Evolutionary conservation across 2,888 invertebrate species (phyloP).

Genomic region (Dryadula phaetusa): DNA sequence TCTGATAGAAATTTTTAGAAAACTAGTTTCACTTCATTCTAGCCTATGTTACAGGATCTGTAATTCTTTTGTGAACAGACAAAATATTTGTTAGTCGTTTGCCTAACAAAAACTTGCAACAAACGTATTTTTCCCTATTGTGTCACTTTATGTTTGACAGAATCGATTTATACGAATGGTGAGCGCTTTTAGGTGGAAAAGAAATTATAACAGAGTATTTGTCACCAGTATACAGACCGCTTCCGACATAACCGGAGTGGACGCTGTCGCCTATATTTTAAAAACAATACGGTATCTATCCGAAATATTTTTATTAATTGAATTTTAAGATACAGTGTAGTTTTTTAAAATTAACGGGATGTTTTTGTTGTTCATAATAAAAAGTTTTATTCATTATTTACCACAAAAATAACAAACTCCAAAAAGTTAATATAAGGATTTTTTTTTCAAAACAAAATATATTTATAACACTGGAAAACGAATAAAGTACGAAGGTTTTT

Average conservation of each 20-base stretch:
- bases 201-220: slow-evolving; percentile 71
- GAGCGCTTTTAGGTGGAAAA: slow-evolving; percentile 75
- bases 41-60: slow-evolving; percentile 7
- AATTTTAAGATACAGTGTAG: not conserved
- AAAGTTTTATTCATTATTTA: not conserved
- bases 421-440: not conserved
- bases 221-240: slow-evolving; percentile 55
- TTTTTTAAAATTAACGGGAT: not conserved
- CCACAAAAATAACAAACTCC: not conserved
- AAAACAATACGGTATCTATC: slow-evolving; percentile 16
- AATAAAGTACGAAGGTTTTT: slow-evolving; percentile 29
- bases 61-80: slow-evolving; percentile 33
- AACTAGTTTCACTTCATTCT: not conserved
- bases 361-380: not conserved
- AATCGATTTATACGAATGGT: slow-evolving; percentile 72
- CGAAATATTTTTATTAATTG: not conserved
- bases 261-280: slow-evolving; percentile 10
- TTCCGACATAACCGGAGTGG: slow-evolving; percentile 31
- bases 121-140: slow-evolving; percentile 61
- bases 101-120: slow-evolving; percentile 49
- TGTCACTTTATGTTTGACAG: slow-evolving; percentile 66
- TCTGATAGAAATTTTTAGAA: not conserved
- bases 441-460: not conserved
- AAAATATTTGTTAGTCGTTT: slow-evolving; percentile 49
- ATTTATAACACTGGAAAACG: not conserved